A percentile compares a stretch with the other conserved stretches of the same genome.
These are phyloP conservation scores for Arctopsyche grandis DNA, from an alignment of 1,140 invertebrate genomes.

Conservation along the genomic window DNA sequence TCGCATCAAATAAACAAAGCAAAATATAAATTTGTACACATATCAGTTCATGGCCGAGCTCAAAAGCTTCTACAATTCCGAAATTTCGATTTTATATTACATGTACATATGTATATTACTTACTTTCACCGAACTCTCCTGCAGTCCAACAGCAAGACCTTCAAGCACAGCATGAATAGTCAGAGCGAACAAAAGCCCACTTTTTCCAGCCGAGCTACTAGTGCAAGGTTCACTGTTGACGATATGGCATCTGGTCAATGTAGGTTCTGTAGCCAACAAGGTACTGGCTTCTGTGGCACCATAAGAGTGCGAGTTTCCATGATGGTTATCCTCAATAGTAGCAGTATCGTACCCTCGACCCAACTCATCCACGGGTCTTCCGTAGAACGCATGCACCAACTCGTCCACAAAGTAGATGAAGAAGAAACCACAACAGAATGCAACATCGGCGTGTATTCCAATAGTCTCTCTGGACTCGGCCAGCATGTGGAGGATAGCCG, in stretches of 20 bases:
- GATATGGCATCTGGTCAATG: slow-evolving; percentile 66
- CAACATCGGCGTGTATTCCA: slow-evolving; percentile 72
- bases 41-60: too few relatives aligned
- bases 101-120: slow-evolving; percentile 46
- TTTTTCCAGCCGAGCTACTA: slow-evolving; percentile 66
- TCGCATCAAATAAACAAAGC: too few relatives aligned
- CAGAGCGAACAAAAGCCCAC: slow-evolving; percentile 76
- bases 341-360: background rate
- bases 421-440: slow-evolving; percentile 82
- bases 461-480: slow-evolving; percentile 76
- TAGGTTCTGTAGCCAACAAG: slow-evolving; percentile 11
- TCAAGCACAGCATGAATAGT: slow-evolving; percentile 83
- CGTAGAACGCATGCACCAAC: slow-evolving; percentile 73
- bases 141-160: slow-evolving; percentile 84
- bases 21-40: too few relatives aligned
- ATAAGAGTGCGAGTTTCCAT: slow-evolving; percentile 36
- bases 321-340: background rate
- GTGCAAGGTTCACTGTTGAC: slow-evolving; percentile 71
- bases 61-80: too few relatives aligned
- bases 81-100: too few relatives aligned
- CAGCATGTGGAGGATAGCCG: slow-evolving; percentile 83
- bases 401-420: slow-evolving; percentile 84
- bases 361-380: slow-evolving; percentile 55
- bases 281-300: slow-evolving; percentile 25
- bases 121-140: slow-evolving; percentile 72